Base-by-base conservation (phyloP, 2,113 vertebrate genomes). In the Silurus meridionalis region DNA sequence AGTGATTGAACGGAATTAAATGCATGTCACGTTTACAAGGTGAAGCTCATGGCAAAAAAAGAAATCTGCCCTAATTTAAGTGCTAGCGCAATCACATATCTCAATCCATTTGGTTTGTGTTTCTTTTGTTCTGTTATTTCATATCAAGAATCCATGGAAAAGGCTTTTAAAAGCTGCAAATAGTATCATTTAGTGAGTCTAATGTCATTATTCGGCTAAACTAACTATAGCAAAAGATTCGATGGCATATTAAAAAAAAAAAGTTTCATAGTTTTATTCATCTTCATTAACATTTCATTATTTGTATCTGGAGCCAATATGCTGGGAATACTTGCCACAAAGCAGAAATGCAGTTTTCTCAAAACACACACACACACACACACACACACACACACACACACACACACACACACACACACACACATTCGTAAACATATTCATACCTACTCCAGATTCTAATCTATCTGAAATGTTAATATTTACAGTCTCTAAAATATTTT, bases 1-100 rank as follows among this genome's bases (percentile, higher is more conserved):
- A 75, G 82, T 66, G 61, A 86, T 64, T 64, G 80, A 83, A 86
- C 58, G 9, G 60, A 77, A 75, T 82, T 64, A 63, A 77, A 82
- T 75, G 80, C 66, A 25, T 66, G 80, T 82, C 69, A 77, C 13
- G 50, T 74, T 82, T 25, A 46, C 67, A 74, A 74, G 14, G 37
- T 74, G 46, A 81, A 86, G 10, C 28, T 46, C n/a, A 23, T 46
- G 17, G n/a, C 21, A 69, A 58, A 52, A 37, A 9, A 80, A 21
- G 17, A 67, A 78, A n/a, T 25, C 2, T 71, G 21, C 8, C 28
- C 11, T 79, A 61, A 58, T 81, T 71, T 72, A 60, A 48, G 23
- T 81, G 25, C 77, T 60, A n/a, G 14, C 25, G 57, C 69, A 84
- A 61, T 83, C 50, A 50, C 13, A 66, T 63, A n/a, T 17, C 13